Conservation (phyloP, 2,888 invertebrate genomes). For the Macrophya alboannulata region DNA sequence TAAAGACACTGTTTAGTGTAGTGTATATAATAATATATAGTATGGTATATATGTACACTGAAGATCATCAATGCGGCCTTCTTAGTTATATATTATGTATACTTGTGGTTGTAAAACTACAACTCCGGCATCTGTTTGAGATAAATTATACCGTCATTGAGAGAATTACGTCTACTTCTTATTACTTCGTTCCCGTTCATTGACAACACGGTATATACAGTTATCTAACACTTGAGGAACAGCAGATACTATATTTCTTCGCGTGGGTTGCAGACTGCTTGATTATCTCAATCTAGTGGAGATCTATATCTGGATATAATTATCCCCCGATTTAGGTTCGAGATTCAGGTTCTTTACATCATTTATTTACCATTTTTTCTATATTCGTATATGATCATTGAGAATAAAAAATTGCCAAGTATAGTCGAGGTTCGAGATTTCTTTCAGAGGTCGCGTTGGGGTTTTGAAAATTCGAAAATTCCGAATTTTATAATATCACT, state of each 20-base stretch:
- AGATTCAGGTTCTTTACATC: not conserved
- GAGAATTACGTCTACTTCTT: constrained; percentile 32
- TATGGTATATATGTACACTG: not conserved
- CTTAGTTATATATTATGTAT: too few relatives aligned
- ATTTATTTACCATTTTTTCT: not conserved
- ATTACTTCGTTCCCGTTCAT: constrained; percentile 23
- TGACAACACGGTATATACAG: constrained; percentile 13
- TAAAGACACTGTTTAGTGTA: not conserved
- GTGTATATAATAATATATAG: too few relatives aligned
- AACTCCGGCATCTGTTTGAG: not conserved
- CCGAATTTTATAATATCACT: too few relatives aligned
- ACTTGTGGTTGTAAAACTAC: constrained; percentile 9
- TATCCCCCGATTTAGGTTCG: not conserved
- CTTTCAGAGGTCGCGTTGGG: not conserved
- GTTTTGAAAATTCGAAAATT: too few relatives aligned
- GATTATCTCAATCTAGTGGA: not conserved
- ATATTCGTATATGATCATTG: too few relatives aligned
- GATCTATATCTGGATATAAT: not conserved
- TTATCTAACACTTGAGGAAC: not conserved
- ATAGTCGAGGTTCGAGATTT: not conserved
- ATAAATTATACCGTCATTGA: constrained; percentile 52
- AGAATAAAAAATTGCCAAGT: too few relatives aligned
- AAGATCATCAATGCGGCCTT: constrained; percentile 5
- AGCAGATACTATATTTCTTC: not conserved
- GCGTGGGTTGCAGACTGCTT: not conserved